phyloP scores from a whole-genome alignment of 2,888 invertebrate genomes.

The Choreutis nemorana region DNA sequence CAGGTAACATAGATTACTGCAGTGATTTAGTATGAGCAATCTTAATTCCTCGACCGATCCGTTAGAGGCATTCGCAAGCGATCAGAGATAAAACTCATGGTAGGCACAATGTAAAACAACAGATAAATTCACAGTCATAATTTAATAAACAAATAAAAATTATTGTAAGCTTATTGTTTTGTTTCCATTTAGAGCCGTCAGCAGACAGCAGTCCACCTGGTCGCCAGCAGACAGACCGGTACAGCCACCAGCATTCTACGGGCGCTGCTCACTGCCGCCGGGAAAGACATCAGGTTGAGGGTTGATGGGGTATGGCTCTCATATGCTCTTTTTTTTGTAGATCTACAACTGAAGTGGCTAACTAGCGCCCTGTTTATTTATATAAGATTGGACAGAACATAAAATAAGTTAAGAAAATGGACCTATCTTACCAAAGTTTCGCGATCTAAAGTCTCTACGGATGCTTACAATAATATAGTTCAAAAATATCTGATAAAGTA shows the following conservation, averaged over 20 bases:
- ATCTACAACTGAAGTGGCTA: background rate
- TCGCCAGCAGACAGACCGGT: conserved; percentile 91
- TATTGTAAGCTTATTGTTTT: background rate
- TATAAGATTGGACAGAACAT: too few species aligned
- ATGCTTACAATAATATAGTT: too few species aligned
- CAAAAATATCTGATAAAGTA: too few species aligned
- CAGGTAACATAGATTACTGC: too few species aligned
- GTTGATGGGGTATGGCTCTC: conserved; percentile 81
- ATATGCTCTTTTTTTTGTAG: background rate
- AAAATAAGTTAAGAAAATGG: background rate
- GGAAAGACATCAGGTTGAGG: conserved; percentile 87
- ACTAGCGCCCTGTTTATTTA: background rate
- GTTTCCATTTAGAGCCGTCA: conserved; percentile 75
- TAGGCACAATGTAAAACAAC: background rate
- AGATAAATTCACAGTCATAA: too few species aligned
- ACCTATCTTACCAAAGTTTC: too few species aligned
- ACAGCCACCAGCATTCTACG: conserved; percentile 91
- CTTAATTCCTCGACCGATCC: too few species aligned
- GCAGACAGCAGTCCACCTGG: conserved; percentile 95
- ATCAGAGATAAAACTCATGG: background rate
- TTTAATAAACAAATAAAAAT: background rate
- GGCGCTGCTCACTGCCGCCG: conserved; percentile 85
- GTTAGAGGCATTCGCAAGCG: too few species aligned
- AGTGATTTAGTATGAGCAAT: too few species aligned
- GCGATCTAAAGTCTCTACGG: too few species aligned